Conservation (phyloP, 2,888 invertebrate genomes). For the Drosophila subsilvestris region DNA sequence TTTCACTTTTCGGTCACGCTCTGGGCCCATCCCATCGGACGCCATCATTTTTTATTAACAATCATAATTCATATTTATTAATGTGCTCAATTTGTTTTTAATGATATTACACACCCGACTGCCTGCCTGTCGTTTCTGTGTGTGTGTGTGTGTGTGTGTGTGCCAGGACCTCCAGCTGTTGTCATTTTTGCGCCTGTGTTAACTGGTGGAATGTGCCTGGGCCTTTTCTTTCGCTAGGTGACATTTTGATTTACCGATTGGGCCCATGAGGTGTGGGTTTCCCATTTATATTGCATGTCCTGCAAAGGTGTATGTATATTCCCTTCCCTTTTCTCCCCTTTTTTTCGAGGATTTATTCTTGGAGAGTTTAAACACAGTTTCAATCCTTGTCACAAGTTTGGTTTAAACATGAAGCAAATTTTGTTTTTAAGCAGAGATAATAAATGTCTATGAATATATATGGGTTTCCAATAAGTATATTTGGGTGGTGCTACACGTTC, state of each 20-base stretch:
- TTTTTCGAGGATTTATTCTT: neutral
- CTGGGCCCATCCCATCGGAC: conserved; percentile 19
- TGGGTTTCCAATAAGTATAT: neutral
- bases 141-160: conserved; percentile 5
- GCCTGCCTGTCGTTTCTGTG: neutral
- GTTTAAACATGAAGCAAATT: conserved; percentile 49
- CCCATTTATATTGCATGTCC: neutral
- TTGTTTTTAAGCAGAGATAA: neutral
- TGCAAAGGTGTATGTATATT: neutral
- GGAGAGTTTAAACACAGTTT: neutral
- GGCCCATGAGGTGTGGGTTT: conserved; percentile 7
- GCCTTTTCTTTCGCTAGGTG: conserved; percentile 21
- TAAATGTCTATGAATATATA: neutral
- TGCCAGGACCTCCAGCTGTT: conserved; percentile 24
- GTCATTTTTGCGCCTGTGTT: conserved; percentile 36
- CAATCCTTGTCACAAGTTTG: conserved; percentile 10
- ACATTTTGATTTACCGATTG: conserved; percentile 47
- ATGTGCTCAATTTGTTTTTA: conserved; percentile 73
- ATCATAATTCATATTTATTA: conserved; percentile 74
- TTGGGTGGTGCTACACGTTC: neutral
- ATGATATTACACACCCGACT: conserved; percentile 46
- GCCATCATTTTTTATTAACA: conserved; percentile 66
- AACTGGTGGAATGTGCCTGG: conserved; percentile 18
- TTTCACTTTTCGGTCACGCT: conserved; percentile 7
- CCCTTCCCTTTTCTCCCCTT: neutral